These are phyloP conservation scores for Octomys mimax DNA, from an alignment of 2,797 vertebrate genomes.

Conservation along the genomic window DNA sequence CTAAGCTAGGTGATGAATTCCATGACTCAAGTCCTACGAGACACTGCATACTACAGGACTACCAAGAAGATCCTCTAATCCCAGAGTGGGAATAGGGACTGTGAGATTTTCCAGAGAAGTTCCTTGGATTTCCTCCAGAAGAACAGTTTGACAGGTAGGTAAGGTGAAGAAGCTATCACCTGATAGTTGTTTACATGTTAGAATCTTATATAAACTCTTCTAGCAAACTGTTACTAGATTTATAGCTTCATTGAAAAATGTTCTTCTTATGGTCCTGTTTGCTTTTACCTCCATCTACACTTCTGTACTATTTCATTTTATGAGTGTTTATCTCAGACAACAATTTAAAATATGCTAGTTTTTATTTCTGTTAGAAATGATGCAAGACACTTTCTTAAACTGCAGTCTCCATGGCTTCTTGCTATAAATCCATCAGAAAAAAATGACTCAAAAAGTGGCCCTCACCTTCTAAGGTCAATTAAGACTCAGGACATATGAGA, in stretches of 20 bases:
- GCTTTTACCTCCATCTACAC: not conserved
- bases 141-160: not conserved
- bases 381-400: not conserved
- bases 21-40: not conserved
- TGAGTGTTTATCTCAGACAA: not conserved
- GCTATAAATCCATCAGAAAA: not conserved
- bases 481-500: too few relatives aligned
- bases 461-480: too few relatives aligned
- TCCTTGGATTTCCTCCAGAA: not conserved
- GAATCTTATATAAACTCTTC: not conserved
- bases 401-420: not conserved
- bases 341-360: not conserved
- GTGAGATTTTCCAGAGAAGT: not conserved
- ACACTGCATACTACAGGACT: not conserved
- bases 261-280: not conserved
- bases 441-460: not conserved
- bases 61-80: not conserved
- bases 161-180: not conserved
- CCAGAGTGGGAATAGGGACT: not conserved
- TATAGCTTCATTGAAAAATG: not conserved
- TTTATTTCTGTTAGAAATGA: not conserved
- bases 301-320: not conserved
- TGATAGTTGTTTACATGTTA: not conserved
- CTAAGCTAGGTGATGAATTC: not conserved
- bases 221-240: not conserved